These are phyloP conservation scores for Scaptomyza flava DNA, from an alignment of 2,888 invertebrate genomes.

Conservation along the genomic window DNA sequence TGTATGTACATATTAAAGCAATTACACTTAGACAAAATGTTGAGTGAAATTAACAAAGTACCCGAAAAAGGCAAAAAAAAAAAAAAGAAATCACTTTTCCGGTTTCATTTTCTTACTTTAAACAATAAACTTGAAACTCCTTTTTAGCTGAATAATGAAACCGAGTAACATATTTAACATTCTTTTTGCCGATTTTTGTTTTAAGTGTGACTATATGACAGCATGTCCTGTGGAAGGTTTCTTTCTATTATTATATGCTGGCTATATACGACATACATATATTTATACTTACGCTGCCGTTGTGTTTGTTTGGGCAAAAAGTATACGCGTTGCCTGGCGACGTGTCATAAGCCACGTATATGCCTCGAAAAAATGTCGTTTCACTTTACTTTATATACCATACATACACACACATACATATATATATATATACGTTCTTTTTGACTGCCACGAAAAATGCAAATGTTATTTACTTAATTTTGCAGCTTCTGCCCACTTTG, in stretches of 20 bases:
- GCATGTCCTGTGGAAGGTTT: constrained; percentile 16
- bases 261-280: constrained; percentile 18
- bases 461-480: constrained; percentile 70
- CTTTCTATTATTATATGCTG: constrained; percentile 71
- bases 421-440: constrained; percentile 17
- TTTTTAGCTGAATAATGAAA: too few species aligned
- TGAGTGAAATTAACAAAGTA: too few species aligned
- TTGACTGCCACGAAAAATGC: constrained; percentile 45
- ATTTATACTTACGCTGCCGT: constrained; percentile 48
- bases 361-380: constrained; percentile 53
- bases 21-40: neutral
- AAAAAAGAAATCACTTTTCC: too few species aligned
- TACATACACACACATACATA: neutral
- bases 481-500: constrained; percentile 31
- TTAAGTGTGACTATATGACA: constrained; percentile 7
- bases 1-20: constrained; percentile 37
- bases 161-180: too few species aligned
- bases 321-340: constrained; percentile 68
- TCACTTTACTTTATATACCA: constrained; percentile 17
- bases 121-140: too few species aligned
- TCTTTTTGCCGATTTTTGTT: neutral
- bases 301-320: constrained; percentile 68
- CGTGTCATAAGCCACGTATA: constrained; percentile 70
- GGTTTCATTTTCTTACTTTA: too few species aligned
- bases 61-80: too few species aligned